Base-by-base conservation (phyloP, 2,888 invertebrate genomes). In the Synanthedon tipuliformis region DNA sequence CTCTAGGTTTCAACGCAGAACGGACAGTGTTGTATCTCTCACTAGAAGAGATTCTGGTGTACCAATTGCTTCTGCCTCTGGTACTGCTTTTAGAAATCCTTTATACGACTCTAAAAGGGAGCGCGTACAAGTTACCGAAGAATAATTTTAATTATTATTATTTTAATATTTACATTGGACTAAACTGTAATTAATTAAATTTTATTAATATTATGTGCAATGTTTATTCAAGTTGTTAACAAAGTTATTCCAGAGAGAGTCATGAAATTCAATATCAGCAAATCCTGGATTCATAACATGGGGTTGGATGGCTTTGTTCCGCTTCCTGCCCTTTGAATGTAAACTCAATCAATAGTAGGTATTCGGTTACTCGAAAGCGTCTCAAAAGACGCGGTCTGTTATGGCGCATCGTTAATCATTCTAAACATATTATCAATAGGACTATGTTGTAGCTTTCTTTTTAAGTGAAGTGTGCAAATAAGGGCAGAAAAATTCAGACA, bases 1-100 rank as follows among this genome's bases (percentile, higher is more conserved):
- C 16, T 73, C 78, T 0, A 75, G 83, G 53, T 75, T 78, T 45
- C 72, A 80, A 50, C 67, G 73, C 16, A 71, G 86, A 51, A 77
- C 81, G 4, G 86, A 86, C 1, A 86, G 86, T 60, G 69, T 84
- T 1, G 78, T 86, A 7, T 82, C 83, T 23, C 61, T 86, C 57
- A 81, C 85, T 0, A 59, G 85, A 52, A 71, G 82, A 52, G 83
- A 82, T 57, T 86, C 86, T 3, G 63, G 64, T 0, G 63, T 68
- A 0, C 71, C 64, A 1, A 57, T 71, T 45, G 61, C 65, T 5
- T 57, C 61, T 7, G 54, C 66, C 4, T 61, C 60, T 4, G 65
- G 71, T 40, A 74, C 78, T 0, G 78, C 81, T 0, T 86, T 86
- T 55, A 79, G 81, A 23, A 86, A 86, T 63, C 86, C 86, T 0